Evolutionary conservation across 2,888 invertebrate species (phyloP).

Genomic region (Lasioglossum lativentre): DNA sequence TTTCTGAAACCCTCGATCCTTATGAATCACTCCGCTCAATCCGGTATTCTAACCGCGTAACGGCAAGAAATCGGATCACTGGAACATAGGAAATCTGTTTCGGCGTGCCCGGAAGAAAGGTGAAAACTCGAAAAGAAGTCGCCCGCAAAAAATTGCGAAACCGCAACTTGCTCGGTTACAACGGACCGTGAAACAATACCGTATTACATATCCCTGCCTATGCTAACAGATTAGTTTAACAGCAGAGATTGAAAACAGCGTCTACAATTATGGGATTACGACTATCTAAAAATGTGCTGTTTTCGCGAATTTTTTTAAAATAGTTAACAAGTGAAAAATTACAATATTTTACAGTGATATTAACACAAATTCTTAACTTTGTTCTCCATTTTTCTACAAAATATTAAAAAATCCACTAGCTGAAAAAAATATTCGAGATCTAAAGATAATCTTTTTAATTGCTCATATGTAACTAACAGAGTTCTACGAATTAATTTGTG

Average conservation of each 20-base stretch:
- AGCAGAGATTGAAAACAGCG: neutral
- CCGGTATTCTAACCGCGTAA: constrained; percentile 60
- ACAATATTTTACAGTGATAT: neutral
- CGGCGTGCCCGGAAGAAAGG: constrained; percentile 53
- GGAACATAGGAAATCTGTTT: constrained; percentile 44
- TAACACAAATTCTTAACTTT: neutral
- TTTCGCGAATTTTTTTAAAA: too few species aligned
- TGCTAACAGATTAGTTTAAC: neutral
- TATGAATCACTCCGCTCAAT: constrained; percentile 43
- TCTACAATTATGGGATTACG: too few species aligned
- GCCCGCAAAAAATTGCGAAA: constrained; percentile 28
- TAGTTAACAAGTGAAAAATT: neutral
- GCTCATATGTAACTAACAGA: neutral
- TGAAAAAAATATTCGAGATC: too few species aligned
- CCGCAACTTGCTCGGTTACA: constrained; percentile 4
- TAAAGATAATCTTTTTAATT: neutral
- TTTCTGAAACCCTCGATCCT: constrained; percentile 5
- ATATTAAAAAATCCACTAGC: too few species aligned
- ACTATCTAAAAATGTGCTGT: too few species aligned
- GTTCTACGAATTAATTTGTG: neutral
- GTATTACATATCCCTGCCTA: neutral
- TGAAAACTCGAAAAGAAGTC: constrained; percentile 55
- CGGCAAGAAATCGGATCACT: constrained; percentile 56
- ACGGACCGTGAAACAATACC: neutral
- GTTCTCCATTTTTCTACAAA: neutral